A percentile compares a stretch with the other conserved stretches of the same genome.
Evolutionary conservation across 2,113 vertebrate genomes (phyloP).

Genomic region (Gorilla gorilla): DNA sequence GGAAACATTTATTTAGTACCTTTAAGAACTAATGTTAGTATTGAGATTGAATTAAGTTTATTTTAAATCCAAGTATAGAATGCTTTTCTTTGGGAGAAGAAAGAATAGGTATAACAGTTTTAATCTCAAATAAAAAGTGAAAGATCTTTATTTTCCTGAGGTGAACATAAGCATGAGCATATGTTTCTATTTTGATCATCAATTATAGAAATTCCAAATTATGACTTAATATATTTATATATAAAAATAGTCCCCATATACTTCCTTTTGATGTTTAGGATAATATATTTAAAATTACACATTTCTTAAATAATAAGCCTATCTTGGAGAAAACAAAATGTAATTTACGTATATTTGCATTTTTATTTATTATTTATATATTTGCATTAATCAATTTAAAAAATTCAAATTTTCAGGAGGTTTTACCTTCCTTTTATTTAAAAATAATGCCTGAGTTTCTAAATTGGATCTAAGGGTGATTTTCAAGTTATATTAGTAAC

Average conservation of each 20-base stretch:
- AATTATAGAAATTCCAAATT: background rate
- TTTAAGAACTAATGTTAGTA: background rate
- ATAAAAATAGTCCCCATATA: background rate
- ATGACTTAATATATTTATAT: background rate
- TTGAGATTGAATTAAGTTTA: background rate
- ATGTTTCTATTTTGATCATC: background rate
- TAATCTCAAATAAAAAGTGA: background rate
- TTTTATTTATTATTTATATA: background rate
- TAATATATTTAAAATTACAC: background rate
- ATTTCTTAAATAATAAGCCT: background rate
- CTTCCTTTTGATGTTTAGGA: background rate
- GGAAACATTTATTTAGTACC: background rate
- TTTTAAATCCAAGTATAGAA: background rate
- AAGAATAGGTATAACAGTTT: background rate
- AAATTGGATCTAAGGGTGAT: background rate
- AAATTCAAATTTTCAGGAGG: background rate
- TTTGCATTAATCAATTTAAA: constrained; percentile 2
- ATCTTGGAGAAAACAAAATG: background rate
- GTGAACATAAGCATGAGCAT: background rate
- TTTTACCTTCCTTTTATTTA: constrained; percentile 5
- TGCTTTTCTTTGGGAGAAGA: background rate
- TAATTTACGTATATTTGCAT: background rate
- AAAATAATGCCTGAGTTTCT: constrained; percentile 18
- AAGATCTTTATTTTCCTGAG: background rate
- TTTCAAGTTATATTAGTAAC: constrained; percentile 11